phyloP scores from a whole-genome alignment of 2,797 vertebrate genomes.

The Ispidina lecontei region DNA sequence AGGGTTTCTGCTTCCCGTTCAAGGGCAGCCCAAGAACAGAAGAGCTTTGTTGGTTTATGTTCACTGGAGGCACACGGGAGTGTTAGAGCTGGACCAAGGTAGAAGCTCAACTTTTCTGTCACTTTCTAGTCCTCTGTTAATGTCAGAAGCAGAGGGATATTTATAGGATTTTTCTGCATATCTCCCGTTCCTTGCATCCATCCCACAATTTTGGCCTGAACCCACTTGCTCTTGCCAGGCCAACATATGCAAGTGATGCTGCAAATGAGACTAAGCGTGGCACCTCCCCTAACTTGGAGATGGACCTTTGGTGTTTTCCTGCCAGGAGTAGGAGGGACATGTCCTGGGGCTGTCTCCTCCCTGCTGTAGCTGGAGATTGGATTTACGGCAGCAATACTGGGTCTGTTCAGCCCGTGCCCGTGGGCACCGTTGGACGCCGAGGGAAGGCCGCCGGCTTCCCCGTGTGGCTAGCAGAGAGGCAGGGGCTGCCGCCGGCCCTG shows the following conservation, averaged over 20 bases:
- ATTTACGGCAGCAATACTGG: accelerated
- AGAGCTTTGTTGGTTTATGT: not conserved
- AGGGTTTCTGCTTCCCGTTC: not conserved
- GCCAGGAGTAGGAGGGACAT: not conserved
- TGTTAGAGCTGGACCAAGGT: not conserved
- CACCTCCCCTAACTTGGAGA: not conserved
- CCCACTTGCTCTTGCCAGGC: accelerated
- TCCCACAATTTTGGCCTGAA: not conserved
- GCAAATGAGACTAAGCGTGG: not conserved
- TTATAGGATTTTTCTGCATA: not conserved
- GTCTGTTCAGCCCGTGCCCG: accelerated
- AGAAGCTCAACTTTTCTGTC: not conserved
- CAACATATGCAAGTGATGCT: accelerated
- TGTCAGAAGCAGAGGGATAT: not conserved
- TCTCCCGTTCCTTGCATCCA: not conserved
- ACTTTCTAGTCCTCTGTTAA: not conserved
- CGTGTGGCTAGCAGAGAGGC: accelerated
- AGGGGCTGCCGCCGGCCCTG: accelerated
- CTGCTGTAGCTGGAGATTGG: not conserved
- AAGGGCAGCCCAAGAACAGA: not conserved
- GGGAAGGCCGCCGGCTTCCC: not conserved
- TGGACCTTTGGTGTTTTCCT: not conserved
- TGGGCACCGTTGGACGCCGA: accelerated
- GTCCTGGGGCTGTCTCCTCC: not conserved
- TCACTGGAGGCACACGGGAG: not conserved